phyloP scores from a whole-genome alignment of 2,888 invertebrate species.

The Biston stratarius region DNA sequence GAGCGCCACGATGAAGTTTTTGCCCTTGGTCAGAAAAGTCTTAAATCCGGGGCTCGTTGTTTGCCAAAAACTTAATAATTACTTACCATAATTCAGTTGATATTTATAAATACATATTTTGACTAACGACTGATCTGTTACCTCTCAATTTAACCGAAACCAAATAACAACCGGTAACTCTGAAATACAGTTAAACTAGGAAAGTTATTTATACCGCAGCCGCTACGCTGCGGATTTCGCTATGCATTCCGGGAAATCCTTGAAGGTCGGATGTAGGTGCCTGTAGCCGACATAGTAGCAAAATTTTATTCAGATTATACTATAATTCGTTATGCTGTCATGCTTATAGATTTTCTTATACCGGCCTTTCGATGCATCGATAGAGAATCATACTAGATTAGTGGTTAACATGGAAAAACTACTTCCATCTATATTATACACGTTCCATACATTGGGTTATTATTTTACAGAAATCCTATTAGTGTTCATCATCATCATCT shows the following conservation, averaged over 20 bases:
- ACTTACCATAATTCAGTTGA: neutral
- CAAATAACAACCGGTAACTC: neutral
- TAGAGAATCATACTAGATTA: too few relatives aligned
- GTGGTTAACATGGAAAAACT: too few relatives aligned
- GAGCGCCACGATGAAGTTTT: too few relatives aligned
- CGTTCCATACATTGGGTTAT: too few relatives aligned
- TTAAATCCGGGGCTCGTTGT: too few relatives aligned
- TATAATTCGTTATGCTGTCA: neutral
- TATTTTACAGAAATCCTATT: too few relatives aligned
- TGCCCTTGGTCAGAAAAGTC: too few relatives aligned
- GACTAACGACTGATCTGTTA: neutral
- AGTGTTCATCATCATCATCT: too few relatives aligned
- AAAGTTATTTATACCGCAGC: conserved; percentile 19
- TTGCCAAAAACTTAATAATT: too few relatives aligned
- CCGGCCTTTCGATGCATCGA: too few relatives aligned
- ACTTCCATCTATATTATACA: too few relatives aligned
- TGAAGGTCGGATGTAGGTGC: conserved; percentile 23
- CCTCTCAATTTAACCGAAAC: neutral
- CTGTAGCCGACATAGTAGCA: neutral
- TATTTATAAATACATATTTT: neutral
- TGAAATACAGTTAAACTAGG: conserved; percentile 22
- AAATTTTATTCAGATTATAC: neutral
- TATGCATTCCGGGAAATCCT: conserved; percentile 29
- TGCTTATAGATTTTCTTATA: neutral
- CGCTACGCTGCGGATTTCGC: conserved; percentile 9